Conservation (phyloP, 2,888 invertebrate genomes). For the Polydrusus pterygomalis region DNA sequence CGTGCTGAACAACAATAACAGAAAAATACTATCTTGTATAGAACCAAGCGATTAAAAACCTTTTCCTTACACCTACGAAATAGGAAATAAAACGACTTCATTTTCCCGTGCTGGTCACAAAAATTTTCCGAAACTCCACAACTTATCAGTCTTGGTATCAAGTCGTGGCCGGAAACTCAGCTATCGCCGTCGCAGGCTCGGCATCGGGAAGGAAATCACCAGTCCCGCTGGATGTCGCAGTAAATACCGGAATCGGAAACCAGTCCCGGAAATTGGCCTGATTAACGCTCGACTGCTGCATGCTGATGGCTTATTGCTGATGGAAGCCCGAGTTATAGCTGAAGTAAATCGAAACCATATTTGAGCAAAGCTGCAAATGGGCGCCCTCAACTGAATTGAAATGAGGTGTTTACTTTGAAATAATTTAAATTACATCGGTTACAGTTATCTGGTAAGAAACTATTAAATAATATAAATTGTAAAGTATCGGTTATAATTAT, state of each 20-base stretch:
- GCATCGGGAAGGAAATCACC: slow-evolving; percentile 47
- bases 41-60: too few species aligned
- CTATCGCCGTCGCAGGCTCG: slow-evolving; percentile 39
- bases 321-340: slow-evolving; percentile 32
- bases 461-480: too few species aligned
- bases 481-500: too few species aligned
- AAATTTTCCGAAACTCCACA: slow-evolving; percentile 8
- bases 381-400: not conserved
- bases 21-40: too few species aligned
- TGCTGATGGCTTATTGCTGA: slow-evolving; percentile 61
- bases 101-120: not conserved
- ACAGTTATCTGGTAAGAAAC: too few species aligned
- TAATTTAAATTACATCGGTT: too few species aligned
- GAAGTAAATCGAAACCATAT: slow-evolving; percentile 9
- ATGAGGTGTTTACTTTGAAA: not conserved
- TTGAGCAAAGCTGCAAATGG: slow-evolving; percentile 10
- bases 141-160: slow-evolving; percentile 22
- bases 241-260: slow-evolving; percentile 70
- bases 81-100: not conserved
- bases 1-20: too few species aligned
- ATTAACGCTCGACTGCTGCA: slow-evolving; percentile 65
- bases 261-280: slow-evolving; percentile 68
- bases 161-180: slow-evolving; percentile 33
- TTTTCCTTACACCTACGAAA: not conserved
- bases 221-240: slow-evolving; percentile 64